Evolutionary conservation across 2,797 vertebrate genomes (phyloP).

Genomic region (Eupleurogrammus muticus): DNA sequence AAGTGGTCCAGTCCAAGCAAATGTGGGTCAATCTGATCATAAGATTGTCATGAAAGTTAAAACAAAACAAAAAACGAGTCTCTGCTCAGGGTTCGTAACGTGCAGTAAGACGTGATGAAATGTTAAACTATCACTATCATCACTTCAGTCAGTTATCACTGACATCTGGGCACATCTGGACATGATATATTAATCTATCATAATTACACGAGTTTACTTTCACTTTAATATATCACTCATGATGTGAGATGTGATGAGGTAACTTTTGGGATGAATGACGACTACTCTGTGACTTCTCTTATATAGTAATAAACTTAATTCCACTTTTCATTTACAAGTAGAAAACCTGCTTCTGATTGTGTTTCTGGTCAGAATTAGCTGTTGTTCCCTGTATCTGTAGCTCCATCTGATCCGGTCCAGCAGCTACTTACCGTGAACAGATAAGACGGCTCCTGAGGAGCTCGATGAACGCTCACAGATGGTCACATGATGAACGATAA

Average conservation of each 20-base stretch:
- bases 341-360: no score
- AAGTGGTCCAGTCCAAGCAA: constrained; percentile 68
- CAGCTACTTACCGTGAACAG: neutral
- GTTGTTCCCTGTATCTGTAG: neutral
- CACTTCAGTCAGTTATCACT: neutral
- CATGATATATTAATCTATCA: neutral
- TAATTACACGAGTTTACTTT: neutral
- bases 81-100: neutral
- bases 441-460: neutral
- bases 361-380: neutral
- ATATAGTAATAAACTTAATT: no score
- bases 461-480: no score
- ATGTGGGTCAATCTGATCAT: constrained; percentile 80
- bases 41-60: constrained; percentile 14
- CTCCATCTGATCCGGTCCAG: neutral
- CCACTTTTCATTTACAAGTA: no score
- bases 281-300: no score
- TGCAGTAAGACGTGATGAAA: neutral
- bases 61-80: constrained; percentile 1
- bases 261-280: no score
- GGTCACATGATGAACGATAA: neutral
- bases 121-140: neutral
- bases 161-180: neutral
- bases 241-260: no score
- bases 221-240: no score